Conservation (phyloP, 2,797 vertebrate species). For the Vultur gryphus region DNA sequence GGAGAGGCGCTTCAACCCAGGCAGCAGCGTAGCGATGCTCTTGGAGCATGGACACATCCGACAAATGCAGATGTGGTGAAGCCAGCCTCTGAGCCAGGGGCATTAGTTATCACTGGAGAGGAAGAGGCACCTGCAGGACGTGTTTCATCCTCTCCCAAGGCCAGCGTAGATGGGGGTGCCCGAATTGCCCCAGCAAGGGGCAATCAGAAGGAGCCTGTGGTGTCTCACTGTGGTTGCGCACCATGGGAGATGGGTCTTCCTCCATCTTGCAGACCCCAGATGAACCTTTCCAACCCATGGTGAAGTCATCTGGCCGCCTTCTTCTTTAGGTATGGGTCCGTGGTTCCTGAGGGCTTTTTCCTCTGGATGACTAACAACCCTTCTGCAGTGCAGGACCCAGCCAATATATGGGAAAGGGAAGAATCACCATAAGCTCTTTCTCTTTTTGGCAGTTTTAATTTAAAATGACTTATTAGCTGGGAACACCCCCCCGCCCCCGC, state of each 20-base stretch:
- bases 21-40: fast-evolving
- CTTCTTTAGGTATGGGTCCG: neutral
- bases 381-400: neutral
- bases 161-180: neutral
- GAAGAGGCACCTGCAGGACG: neutral
- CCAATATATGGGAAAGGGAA: neutral
- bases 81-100: neutral
- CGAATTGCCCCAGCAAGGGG: neutral
- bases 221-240: neutral
- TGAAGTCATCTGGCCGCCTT: neutral
- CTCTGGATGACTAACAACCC: neutral
- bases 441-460: neutral
- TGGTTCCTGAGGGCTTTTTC: neutral
- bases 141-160: neutral
- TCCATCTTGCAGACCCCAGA: neutral
- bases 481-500: neutral
- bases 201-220: fast-evolving
- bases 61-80: neutral
- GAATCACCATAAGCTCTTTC: neutral
- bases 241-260: neutral
- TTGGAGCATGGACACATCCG: fast-evolving
- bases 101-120: neutral
- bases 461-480: neutral
- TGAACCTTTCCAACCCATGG: neutral
- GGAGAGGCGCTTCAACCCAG: neutral